Percentiles rank a stretch among this genome's conserved stretches.
These are phyloP conservation scores for Apodemus speciosus DNA, from an alignment of 2,113 vertebrate genomes.

Conservation along the genomic window DNA sequence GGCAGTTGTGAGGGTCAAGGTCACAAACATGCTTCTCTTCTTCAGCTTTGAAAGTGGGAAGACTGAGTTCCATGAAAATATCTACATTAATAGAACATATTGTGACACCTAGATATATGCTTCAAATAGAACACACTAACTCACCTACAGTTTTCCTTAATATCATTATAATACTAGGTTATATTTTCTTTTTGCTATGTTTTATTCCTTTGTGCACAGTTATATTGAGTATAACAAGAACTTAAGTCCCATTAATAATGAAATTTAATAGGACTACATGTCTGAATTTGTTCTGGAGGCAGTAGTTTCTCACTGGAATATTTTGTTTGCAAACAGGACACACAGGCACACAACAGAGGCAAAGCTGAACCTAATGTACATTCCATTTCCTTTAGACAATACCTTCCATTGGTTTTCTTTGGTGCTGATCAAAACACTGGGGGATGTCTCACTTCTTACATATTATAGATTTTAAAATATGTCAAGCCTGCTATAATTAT, in stretches of 20 bases:
- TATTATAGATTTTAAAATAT: not conserved
- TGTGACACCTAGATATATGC: not conserved
- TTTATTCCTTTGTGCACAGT: not conserved
- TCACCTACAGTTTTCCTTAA: not conserved
- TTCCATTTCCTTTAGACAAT: not conserved
- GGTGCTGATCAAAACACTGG: not conserved
- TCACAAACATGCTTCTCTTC: not conserved
- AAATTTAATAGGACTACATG: not conserved
- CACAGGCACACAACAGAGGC: not conserved
- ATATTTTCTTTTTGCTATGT: not conserved
- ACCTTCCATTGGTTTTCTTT: not conserved
- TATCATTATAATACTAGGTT: not conserved
- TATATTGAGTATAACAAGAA: constrained; percentile 19
- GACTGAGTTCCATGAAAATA: not conserved
- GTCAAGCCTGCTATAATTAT: not conserved
- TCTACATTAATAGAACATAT: not conserved
- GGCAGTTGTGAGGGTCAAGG: not conserved
- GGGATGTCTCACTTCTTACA: not conserved
- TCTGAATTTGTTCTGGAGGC: not conserved
- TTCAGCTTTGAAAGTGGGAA: not conserved
- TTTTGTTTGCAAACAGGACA: not conserved
- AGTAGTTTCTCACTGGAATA: not conserved
- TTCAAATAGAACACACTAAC: not conserved
- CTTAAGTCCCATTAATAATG: not conserved
- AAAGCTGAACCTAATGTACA: not conserved